These are phyloP conservation scores for Hirtodrosophila trivittata DNA, from an alignment of 2,888 invertebrate species.

Conservation along the genomic window DNA sequence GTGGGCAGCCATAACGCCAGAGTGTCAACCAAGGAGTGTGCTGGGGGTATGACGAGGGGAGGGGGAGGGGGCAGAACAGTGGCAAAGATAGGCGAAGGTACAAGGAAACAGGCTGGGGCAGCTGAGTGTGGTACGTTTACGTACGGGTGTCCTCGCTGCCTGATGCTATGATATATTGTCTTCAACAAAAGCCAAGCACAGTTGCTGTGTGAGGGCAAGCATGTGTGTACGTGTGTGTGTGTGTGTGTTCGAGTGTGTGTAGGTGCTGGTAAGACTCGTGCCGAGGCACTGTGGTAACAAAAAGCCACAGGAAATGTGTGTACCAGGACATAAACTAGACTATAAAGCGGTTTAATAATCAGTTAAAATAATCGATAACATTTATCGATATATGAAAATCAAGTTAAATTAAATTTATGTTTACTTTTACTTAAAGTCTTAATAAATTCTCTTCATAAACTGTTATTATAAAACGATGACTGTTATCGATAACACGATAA, in stretches of 20 bases:
- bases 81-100: too few relatives aligned
- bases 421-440: too few relatives aligned
- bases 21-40: not conserved
- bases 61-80: slow-evolving; percentile 1
- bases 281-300: slow-evolving; percentile 46
- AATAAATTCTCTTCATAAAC: too few relatives aligned
- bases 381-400: not conserved
- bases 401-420: not conserved
- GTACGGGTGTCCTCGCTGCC: slow-evolving; percentile 52
- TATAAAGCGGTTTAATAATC: too few relatives aligned
- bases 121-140: slow-evolving; percentile 41
- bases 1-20: slow-evolving; percentile 62
- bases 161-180: slow-evolving; percentile 80
- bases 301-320: not conserved
- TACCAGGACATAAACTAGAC: too few relatives aligned
- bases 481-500: too few relatives aligned
- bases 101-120: not conserved
- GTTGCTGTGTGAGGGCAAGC: slow-evolving; percentile 38
- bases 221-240: slow-evolving; percentile 15
- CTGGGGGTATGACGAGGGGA: not conserved
- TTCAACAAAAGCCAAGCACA: slow-evolving; percentile 75
- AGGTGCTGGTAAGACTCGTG: slow-evolving; percentile 25
- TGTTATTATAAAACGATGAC: too few relatives aligned
- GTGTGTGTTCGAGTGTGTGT: slow-evolving; percentile 15
- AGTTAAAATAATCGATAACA: not conserved